A percentile compares a stretch with the other conserved stretches of the same genome.
phyloP scores from a whole-genome alignment of 1,140 invertebrate species.

The Zaprionus camerounensis region DNA sequence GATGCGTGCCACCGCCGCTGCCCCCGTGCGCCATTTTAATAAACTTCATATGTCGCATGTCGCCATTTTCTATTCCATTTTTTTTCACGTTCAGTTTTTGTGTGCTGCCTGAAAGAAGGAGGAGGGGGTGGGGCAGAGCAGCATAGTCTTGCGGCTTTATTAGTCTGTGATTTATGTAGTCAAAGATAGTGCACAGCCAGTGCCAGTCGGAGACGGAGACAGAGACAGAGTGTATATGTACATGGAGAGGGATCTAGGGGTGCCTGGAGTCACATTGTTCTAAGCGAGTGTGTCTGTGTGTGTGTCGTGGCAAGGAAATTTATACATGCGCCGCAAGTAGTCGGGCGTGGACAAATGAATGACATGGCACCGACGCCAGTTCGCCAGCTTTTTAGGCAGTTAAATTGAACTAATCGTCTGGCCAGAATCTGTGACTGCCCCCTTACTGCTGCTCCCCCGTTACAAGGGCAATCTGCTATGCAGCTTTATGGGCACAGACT shows the following conservation, averaged over 20 bases:
- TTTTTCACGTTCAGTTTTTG: slow-evolving; percentile 25
- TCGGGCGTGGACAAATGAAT: slow-evolving; percentile 81
- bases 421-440: slow-evolving; percentile 51
- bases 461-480: slow-evolving; percentile 64
- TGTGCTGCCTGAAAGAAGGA: slow-evolving; percentile 29
- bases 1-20: slow-evolving; percentile 59
- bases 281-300: slow-evolving; percentile 63
- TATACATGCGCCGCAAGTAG: slow-evolving; percentile 76
- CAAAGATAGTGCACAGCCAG: slow-evolving; percentile 72
- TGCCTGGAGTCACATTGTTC: slow-evolving; percentile 41
- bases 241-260: not conserved
- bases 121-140: not conserved
- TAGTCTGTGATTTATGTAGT: slow-evolving; percentile 82
- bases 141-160: slow-evolving; percentile 81
- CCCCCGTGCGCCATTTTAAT: slow-evolving; percentile 74
- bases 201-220: slow-evolving; percentile 22
- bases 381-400: slow-evolving; percentile 62
- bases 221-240: not conserved
- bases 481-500: slow-evolving; percentile 65
- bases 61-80: slow-evolving; percentile 66
- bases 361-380: slow-evolving; percentile 64
- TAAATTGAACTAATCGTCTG: slow-evolving; percentile 78
- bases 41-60: slow-evolving; percentile 83
- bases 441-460: not conserved
- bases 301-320: slow-evolving; percentile 71